A percentile compares a stretch with the other conserved stretches of the same genome.
phyloP scores from a whole-genome alignment of 1,140 invertebrate species.

The Pogonomyrmex californicus region DNA sequence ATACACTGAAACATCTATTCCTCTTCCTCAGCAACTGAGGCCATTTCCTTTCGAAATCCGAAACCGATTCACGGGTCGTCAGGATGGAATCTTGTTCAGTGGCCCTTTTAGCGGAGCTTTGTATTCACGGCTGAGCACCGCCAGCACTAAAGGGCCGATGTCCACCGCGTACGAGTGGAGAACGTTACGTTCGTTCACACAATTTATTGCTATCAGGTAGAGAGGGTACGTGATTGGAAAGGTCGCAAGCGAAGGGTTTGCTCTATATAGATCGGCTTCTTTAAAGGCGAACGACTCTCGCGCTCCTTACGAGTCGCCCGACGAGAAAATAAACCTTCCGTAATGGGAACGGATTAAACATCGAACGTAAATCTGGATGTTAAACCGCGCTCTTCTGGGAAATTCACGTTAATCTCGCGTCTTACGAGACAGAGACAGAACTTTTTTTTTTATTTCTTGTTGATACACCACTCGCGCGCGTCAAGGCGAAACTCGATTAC shows the following conservation, averaged over 20 bases:
- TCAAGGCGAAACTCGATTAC: not conserved
- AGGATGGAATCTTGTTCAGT: conserved; percentile 51
- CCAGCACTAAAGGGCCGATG: conserved; percentile 50
- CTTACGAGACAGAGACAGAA: conserved; percentile 31
- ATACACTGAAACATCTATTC: conserved; percentile 15
- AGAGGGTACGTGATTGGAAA: conserved; percentile 62
- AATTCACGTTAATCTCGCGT: conserved; percentile 53
- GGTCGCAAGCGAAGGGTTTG: conserved; percentile 51
- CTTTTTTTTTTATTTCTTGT: not conserved
- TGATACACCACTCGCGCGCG: not conserved
- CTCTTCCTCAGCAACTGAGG: conserved; percentile 5
- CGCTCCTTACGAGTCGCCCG: conserved; percentile 32
- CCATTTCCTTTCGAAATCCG: conserved; percentile 55
- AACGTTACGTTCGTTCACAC: conserved; percentile 62
- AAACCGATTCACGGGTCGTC: conserved; percentile 60
- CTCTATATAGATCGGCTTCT: conserved; percentile 44
- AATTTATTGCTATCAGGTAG: conserved; percentile 61
- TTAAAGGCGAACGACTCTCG: conserved; percentile 58
- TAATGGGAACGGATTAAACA: conserved; percentile 55
- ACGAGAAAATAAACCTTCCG: conserved; percentile 54
- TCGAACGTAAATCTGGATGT: conserved; percentile 56
- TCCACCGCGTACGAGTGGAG: conserved; percentile 56
- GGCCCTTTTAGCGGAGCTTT: conserved; percentile 59
- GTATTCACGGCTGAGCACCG: conserved; percentile 59
- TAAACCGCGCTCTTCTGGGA: conserved; percentile 12